Evolutionary conservation across 2,888 invertebrate genomes (phyloP), one percentile per base, ranked within the genome.

Genomic region (Drosophila testacea): DNA sequence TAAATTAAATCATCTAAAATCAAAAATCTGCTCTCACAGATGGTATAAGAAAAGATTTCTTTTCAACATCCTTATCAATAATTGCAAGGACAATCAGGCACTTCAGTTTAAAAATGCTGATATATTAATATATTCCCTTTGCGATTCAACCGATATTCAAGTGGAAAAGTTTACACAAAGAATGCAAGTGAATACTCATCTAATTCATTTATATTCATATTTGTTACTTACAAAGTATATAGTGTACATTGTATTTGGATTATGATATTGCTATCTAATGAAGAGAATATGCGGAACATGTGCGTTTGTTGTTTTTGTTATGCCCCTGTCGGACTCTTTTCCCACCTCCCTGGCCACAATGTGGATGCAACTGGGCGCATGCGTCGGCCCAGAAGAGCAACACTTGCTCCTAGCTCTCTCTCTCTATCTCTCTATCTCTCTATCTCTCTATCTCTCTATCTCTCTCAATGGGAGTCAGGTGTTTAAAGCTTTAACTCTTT

Each of bases 381-480:
- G 75, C 75, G 75, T 75, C 22, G 47, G 47, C 46, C 77, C 13
- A 30, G 32, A 39, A 57, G 50, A 62, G 77, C 44, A 55, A 52
- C 48, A 59, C 75, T 47, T 16, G 52, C 69, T 30, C 22, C 38
- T 36, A 44, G 13, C 44, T 55, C 39, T 13, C 16, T n/a, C 39
- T 11, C 41, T 27, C 39, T 36, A 32, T 44, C 51, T 27, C 51
- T 16, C 55, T 11, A 22, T 32, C 42, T 22, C 50, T n/a, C 22
- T 13, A n/a, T n/a, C n/a, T 6, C 38, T 28, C 47, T 36, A 32
- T 44, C 51, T 27, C 51, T 16, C 55, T 11, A 22, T 32, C 42
- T 22, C 50, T n/a, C 22, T 13, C 39, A 11, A n/a, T 56, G 28
- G n/a, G 9, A 34, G 22, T 59, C 30, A 41, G 30, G 30, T 30